Base-by-base conservation (phyloP, 2,797 vertebrate species). In the Odontamblyopus rebecca region DNA sequence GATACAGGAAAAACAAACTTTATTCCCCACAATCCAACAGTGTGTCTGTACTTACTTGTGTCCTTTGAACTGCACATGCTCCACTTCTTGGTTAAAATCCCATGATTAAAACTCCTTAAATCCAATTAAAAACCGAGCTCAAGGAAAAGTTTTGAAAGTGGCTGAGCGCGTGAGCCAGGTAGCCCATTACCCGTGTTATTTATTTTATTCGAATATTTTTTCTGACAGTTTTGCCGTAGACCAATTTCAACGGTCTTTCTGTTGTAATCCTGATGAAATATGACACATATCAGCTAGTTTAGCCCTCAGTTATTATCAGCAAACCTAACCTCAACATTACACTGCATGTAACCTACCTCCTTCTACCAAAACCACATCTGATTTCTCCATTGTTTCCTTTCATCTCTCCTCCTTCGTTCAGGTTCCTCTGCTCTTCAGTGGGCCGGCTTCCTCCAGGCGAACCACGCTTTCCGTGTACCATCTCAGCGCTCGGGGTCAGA, bases 381-480 rank as follows among this genome's bases (percentile, higher is more conserved):
- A 27, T 59, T 59, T 9, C 9, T 29, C 44, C 18, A 2, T 26
- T 32, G 30, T 32, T 18, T 61, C 9, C 56, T 59, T 16, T 12
- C 41, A 3, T 4, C 32, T n/a, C 32, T 5, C 0, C 30, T 81
- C 69, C 61, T 78, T 73, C 72, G 63, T 77, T 0, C 7, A 67
- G 75, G 76, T 75, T 61, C 19, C 62, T 26, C 0, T 35, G 63
- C 57, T 72, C n/a, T 70, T 32, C 64, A 9, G 48, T 18, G 60
- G 13, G 4, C 8, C 50, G 11, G 59, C 60, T n/a, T 35, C 30
- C 61, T 44, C 35, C 18, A 70, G 72, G 80, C 79, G 51, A 38
- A 57, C 77, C 77, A 56, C 62, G 68, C 64, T 83, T 76, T 79
- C 71, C 74, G 76, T 73, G 48, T 67, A 71, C 76, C 67, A 65